Base-by-base conservation (phyloP, 2,113 vertebrate genomes). In the Carassius auratus region DNA sequence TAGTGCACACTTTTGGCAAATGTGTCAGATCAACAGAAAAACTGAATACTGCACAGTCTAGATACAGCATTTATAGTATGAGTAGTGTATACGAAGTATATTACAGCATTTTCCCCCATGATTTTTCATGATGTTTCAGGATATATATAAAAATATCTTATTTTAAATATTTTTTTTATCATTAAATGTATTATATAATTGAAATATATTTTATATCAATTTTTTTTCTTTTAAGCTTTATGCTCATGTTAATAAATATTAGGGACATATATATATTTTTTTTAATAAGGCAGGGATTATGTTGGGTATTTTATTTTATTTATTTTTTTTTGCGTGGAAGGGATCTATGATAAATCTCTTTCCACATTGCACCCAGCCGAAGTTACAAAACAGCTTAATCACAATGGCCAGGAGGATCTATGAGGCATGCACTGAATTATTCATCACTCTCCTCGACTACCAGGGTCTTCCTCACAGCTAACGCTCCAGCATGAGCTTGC, bases 311-410 rank as follows among this genome's bases (percentile, higher is more conserved):
- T 48, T 45, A 7, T 42, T 52, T 75, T 68, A 9, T 52, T 75
- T 68, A 9, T 36, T 19, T 1, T 30, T 30, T 30, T 30, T 30
- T 48, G 26, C 52, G 7, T n/a, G 4, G 30, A 23, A 45, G 77
- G 19, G 7, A 79, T 79, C 76, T 42, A 26, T 81, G 66, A 81
- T 48, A 81, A 48, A 81, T 64, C 57, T 30, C 12, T 79, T 13
- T 62, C 21, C 21, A 62, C 21, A 42, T 62, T 21, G 36, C n/a
- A 4, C 57, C 77, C 57, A 79, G 61, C 14, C 42, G 8, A 55
- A 82, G 30, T 78, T 55, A 78, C 26, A 59, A 78, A 78, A 78
- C 76, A 36, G 26, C 80, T 68, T 71, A 68, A 71, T 82, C 80
- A 69, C 48, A 52, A 12, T 4, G 3, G 38, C 7, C 42, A 48